Evolutionary conservation across 1,140 invertebrate genomes (phyloP), one percentile per base, ranked within the genome.

Genomic region (Asobara japonica): DNA sequence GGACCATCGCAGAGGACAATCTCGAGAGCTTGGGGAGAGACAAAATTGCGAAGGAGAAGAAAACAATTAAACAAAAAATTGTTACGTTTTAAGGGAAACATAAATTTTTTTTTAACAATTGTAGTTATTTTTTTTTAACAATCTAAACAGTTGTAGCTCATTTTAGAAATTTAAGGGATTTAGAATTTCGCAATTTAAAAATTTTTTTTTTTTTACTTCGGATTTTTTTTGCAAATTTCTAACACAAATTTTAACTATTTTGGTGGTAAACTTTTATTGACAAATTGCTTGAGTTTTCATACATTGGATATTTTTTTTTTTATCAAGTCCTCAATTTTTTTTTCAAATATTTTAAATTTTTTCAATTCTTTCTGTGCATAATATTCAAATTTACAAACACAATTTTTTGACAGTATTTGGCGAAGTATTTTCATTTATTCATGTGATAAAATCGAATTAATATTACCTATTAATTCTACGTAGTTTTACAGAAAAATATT

Each of bases 1-100:
- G 79, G 48, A 86, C 79, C 1, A 86, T 88, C 29, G 71, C 76
- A 0, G 27, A 82, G 64, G 51, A 65, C 48, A 76, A 70, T 36
- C 41, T 89, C 51, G 88, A 89, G 79, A 82, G 74, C 13, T 72
- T 89, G 20, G 83, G 83, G 1, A 18, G 51, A 6, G 51, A 56
- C 2, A 25, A 18, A 10, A 56, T 6, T 6, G 51, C 0, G 2
- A 5, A 56, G 22, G 13, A 56, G 13, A 56, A 3, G 1, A 22
- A 4, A 20, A 20, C 22, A 25, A 1, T 7, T 3, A 56, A 56
- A 56, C 18, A 56, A 10, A 56, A 56, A 56, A 18, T 56, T 10
- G 51, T 56, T 8, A 56, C 18, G 2, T 56, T 56, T 56, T 56
- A 20, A 51, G 3, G 8, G 7, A 5, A 45, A 56, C n/a, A 56